Evolutionary conservation across 2,113 vertebrate genomes (phyloP).

Genomic region (Calonectris borealis): DNA sequence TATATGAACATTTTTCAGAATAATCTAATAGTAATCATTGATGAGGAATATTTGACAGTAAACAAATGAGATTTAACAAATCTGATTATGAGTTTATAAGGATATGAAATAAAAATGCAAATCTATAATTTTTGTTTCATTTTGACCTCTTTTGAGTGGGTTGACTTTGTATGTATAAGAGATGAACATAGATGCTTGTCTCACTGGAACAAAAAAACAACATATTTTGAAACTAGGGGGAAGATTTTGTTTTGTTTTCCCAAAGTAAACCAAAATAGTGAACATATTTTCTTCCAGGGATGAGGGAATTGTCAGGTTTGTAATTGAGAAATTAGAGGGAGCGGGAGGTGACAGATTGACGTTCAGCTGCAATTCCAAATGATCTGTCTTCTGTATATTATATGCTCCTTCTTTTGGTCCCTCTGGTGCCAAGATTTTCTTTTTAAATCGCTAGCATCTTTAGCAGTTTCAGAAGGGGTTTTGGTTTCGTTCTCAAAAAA

Average conservation of each 20-base stretch:
- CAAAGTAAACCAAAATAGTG: not conserved
- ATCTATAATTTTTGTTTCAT: not conserved
- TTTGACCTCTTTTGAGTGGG: not conserved
- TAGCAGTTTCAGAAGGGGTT: not conserved
- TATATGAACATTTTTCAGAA: not conserved
- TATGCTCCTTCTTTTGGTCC: not conserved
- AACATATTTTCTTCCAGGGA: not conserved
- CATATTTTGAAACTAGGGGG: not conserved
- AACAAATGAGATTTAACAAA: not conserved
- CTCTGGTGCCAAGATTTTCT: not conserved
- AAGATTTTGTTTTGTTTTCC: not conserved
- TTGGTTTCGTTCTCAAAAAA: not conserved
- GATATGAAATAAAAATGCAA: not conserved
- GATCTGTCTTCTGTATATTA: not conserved
- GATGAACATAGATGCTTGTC: not conserved
- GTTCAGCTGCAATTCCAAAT: not conserved
- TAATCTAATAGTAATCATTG: not conserved
- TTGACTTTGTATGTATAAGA: not conserved
- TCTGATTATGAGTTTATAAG: not conserved
- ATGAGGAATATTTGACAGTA: not conserved
- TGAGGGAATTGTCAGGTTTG: not conserved
- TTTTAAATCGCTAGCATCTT: not conserved
- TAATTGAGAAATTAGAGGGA: not conserved
- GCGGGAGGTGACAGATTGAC: not conserved
- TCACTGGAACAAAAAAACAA: fast-evolving